These are phyloP conservation scores for Lepidonotus clava DNA, from an alignment of 2,888 invertebrate species.

Conservation along the genomic window DNA sequence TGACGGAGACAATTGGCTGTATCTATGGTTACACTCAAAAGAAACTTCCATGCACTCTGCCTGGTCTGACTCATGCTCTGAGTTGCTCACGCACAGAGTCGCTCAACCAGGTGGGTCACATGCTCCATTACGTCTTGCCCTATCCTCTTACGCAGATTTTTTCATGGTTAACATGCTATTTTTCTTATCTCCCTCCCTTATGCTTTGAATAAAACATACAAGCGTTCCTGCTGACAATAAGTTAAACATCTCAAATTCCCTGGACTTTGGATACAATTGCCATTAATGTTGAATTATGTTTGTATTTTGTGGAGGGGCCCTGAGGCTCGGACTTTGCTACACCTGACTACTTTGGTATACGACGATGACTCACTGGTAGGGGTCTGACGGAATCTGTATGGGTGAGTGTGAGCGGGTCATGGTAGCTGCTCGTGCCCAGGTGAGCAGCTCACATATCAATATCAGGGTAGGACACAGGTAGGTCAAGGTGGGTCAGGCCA, in stretches of 20 bases:
- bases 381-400: slow-evolving; percentile 23
- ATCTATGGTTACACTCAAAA: slow-evolving; percentile 43
- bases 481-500: not conserved
- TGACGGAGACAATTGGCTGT: not conserved
- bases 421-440: not conserved
- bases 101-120: slow-evolving; percentile 39
- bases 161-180: not conserved
- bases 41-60: not conserved
- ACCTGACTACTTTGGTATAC: not conserved
- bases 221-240: too few relatives aligned
- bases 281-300: too few relatives aligned
- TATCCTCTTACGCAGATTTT: not conserved
- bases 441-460: slow-evolving; percentile 26
- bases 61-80: not conserved
- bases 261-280: too few relatives aligned
- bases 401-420: not conserved
- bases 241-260: too few relatives aligned
- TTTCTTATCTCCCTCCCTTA: too few relatives aligned
- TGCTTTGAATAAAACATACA: too few relatives aligned
- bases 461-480: slow-evolving; percentile 24
- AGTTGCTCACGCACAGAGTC: slow-evolving; percentile 31
- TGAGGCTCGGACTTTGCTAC: too few relatives aligned
- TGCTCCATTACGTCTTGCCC: slow-evolving; percentile 17
- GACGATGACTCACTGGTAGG: not conserved
- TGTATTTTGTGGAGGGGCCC: too few relatives aligned